Percentiles rank a stretch among this genome's conserved stretches.
phyloP scores from a whole-genome alignment of 2,888 invertebrate genomes.

The Ptychoptera albimana region DNA sequence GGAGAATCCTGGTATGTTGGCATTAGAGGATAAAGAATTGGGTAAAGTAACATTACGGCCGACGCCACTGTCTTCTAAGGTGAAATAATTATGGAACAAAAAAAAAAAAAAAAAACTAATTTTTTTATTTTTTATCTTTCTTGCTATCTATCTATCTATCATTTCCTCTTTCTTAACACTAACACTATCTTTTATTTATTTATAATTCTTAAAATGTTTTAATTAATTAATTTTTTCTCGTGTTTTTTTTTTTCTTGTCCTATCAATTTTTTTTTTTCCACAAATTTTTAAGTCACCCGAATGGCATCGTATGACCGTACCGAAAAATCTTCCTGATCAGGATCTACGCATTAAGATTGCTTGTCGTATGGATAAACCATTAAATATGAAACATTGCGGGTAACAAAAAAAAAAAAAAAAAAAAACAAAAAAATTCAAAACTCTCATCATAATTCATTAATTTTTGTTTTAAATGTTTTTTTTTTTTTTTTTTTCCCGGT shows the following conservation, averaged over 20 bases:
- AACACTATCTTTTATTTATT: too few species aligned
- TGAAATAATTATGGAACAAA: constrained; percentile 22
- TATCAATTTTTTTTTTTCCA: neutral
- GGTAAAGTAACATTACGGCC: constrained; percentile 83
- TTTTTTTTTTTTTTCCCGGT: constrained; percentile 6
- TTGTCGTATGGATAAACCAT: constrained; percentile 95
- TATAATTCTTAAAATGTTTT: neutral
- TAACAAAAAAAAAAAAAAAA: constrained; percentile 27
- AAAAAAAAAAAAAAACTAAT: constrained; percentile 1
- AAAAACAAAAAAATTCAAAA: too few species aligned
- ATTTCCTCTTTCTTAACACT: too few species aligned
- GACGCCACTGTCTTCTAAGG: constrained; percentile 75
- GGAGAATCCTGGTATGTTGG: constrained; percentile 92
- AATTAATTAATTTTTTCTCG: neutral
- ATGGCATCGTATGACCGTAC: constrained; percentile 95
- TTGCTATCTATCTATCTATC: too few species aligned
- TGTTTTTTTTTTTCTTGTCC: too few species aligned
- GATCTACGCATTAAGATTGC: constrained; percentile 94
- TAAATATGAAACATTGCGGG: constrained; percentile 99
- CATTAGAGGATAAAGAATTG: constrained; percentile 97
- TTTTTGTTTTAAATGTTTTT: neutral
- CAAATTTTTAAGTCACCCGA: constrained; percentile 57
- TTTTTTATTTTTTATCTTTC: too few species aligned
- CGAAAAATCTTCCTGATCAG: constrained; percentile 89
- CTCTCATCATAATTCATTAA: neutral